These are phyloP conservation scores for Cyprinella venusta DNA, from an alignment of 2,797 vertebrate species.

Conservation along the genomic window DNA sequence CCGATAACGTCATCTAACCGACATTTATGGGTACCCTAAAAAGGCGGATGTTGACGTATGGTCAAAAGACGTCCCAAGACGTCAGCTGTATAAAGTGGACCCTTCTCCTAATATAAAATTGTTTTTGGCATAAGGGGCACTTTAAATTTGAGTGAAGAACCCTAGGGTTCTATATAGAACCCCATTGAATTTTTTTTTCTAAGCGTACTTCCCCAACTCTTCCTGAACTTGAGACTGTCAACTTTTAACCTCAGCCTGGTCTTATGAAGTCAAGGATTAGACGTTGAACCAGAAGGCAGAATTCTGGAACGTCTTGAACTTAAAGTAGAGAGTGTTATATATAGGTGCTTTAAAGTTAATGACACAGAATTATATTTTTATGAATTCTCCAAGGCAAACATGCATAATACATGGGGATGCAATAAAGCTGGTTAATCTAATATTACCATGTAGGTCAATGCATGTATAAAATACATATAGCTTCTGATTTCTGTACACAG, in stretches of 20 bases:
- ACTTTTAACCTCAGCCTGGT: constrained; percentile 9
- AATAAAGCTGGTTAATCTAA: background rate
- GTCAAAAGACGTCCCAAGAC: too few species aligned
- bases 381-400: background rate
- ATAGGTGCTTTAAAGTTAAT: background rate
- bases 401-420: background rate
- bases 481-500: background rate
- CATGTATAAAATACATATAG: background rate
- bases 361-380: background rate
- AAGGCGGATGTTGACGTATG: too few species aligned
- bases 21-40: too few species aligned
- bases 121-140: too few species aligned
- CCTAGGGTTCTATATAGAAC: too few species aligned
- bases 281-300: background rate
- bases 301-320: background rate
- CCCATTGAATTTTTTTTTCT: background rate
- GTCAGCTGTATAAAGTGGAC: too few species aligned
- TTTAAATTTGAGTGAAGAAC: too few species aligned
- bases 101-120: background rate
- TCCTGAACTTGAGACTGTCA: background rate
- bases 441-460: background rate
- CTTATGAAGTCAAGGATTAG: background rate
- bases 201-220: background rate
- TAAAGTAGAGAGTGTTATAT: background rate
- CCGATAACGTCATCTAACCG: too few species aligned